phyloP scores from a whole-genome alignment of 1,140 invertebrate genomes.

The Mya arenaria region DNA sequence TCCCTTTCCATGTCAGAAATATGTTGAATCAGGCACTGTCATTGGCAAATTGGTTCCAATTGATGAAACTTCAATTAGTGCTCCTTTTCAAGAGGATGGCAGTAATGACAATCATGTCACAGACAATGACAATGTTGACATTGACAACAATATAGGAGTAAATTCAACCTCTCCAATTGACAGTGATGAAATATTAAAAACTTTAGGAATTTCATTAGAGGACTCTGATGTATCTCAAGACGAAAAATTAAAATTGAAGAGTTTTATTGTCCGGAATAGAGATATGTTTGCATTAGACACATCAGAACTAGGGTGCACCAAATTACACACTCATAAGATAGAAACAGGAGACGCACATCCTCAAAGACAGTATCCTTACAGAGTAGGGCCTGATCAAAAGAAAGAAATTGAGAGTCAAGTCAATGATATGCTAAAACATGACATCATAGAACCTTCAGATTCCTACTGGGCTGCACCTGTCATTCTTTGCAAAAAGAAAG shows the following conservation, averaged over 20 bases:
- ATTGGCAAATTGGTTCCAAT: conserved; percentile 17
- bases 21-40: background rate
- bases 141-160: background rate
- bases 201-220: conserved; percentile 20
- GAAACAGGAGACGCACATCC: conserved; percentile 47
- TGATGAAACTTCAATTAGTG: conserved; percentile 22
- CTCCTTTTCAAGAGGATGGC: background rate
- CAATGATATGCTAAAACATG: conserved; percentile 54
- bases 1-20: background rate
- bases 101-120: background rate
- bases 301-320: conserved; percentile 48
- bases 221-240: background rate
- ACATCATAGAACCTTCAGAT: conserved; percentile 57
- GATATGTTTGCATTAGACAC: conserved; percentile 42
- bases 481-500: conserved; percentile 56
- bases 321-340: conserved; percentile 42
- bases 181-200: background rate
- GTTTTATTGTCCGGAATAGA: conserved; percentile 10
- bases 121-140: background rate
- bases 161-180: background rate
- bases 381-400: conserved; percentile 13
- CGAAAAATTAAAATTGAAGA: background rate
- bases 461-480: conserved; percentile 57
- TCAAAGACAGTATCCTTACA: conserved; percentile 46
- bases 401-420: conserved; percentile 50